Percentiles rank a stretch among this genome's conserved stretches.
Conservation (phyloP, 2,888 invertebrate genomes). For the Dexiosoma caninum region DNA sequence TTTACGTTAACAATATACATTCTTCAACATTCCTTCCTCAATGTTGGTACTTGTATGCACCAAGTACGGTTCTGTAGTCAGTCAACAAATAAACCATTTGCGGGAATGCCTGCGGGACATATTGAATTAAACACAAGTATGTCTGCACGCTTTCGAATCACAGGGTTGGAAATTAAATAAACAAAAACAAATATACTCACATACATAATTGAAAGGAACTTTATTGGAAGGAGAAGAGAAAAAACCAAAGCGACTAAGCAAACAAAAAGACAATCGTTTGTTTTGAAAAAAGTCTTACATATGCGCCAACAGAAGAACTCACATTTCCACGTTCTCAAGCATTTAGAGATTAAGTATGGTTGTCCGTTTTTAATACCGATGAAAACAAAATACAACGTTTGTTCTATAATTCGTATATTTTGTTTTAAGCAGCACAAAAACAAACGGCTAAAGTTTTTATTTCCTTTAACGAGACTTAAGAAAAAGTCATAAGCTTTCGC, state of each 20-base stretch:
- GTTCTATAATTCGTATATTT: constrained; percentile 29
- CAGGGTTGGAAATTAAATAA: not conserved
- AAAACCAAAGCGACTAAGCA: constrained; percentile 24
- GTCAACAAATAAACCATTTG: constrained; percentile 27
- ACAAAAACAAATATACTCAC: not conserved
- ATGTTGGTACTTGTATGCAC: constrained; percentile 12
- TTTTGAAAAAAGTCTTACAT: constrained; percentile 1
- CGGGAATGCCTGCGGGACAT: constrained; percentile 47
- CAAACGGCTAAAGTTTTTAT: constrained; percentile 50
- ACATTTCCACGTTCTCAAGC: constrained; percentile 9
- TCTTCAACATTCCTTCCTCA: constrained; percentile 7
- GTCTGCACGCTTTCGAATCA: constrained; percentile 23
- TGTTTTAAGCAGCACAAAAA: constrained; percentile 26
- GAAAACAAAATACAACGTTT: constrained; percentile 23
- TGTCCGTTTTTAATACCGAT: constrained; percentile 16
- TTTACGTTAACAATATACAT: constrained; percentile 26
- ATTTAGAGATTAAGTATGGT: constrained; percentile 33
- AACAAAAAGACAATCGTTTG: constrained; percentile 51
- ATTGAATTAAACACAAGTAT: constrained; percentile 40
- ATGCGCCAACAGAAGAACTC: constrained; percentile 11
- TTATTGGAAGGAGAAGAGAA: not conserved
- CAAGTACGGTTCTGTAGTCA: constrained; percentile 11
- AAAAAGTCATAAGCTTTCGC: constrained; percentile 53
- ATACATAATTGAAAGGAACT: constrained; percentile 16
- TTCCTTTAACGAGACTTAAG: constrained; percentile 50